These are phyloP conservation scores for Turdus rufiventris DNA, from an alignment of 2,113 vertebrate genomes.

Conservation along the genomic window DNA sequence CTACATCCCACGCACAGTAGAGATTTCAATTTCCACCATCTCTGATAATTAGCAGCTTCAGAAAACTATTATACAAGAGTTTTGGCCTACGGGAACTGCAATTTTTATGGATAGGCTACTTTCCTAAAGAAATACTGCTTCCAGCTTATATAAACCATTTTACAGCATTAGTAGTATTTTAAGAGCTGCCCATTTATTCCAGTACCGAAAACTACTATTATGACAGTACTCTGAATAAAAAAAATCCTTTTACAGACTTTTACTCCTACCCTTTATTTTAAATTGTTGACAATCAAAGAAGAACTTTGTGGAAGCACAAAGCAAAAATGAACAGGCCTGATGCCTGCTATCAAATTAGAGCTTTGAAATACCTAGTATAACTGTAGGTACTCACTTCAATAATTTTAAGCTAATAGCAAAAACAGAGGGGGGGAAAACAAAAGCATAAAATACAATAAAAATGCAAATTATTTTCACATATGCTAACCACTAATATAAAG, in stretches of 20 bases:
- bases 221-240: not conserved
- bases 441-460: not conserved
- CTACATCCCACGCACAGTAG: not conserved
- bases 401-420: not conserved
- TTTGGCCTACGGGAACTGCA: not conserved
- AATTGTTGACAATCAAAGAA: not conserved
- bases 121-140: not conserved
- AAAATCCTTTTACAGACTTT: not conserved
- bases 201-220: not conserved
- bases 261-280: not conserved
- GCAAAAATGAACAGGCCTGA: not conserved
- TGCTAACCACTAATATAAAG: not conserved
- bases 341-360: not conserved
- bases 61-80: not conserved
- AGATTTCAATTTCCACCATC: not conserved
- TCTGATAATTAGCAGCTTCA: not conserved
- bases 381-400: not conserved
- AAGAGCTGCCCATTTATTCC: not conserved
- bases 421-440: fast-evolving
- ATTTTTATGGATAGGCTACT: not conserved
- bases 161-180: not conserved
- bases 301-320: not conserved
- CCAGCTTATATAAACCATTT: not conserved
- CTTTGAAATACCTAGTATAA: not conserved
- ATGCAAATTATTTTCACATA: not conserved